Base-by-base conservation (phyloP, 2,797 vertebrate genomes). In the Tinamus major region DNA sequence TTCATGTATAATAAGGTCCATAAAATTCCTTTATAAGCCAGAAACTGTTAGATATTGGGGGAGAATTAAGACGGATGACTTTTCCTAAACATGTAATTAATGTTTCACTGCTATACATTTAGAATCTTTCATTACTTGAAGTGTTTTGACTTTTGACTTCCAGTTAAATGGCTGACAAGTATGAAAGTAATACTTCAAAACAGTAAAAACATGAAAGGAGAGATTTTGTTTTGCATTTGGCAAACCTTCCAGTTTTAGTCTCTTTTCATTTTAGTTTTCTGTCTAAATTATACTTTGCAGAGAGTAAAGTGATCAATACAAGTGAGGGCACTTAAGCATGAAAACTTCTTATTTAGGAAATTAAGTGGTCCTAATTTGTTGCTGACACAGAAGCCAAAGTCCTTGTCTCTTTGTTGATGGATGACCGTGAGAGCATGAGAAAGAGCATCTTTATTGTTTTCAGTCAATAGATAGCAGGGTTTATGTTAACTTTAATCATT, bases 61-160 rank as follows among this genome's bases (percentile, higher is more conserved):
- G 26, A 26, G 68, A 31, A 92, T 94, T 65, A 58, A 78, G 59
- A 68, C 17, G 83, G 86, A 14, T 55, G 51, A 59, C 18, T 58
- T 93, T 90, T 88, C 58, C 65, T 39, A 68, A 80, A 75, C n/a
- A 46, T 39, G 42, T 51, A 77, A 74, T 85, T 95, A 68, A 4
- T 46, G 9, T 85, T 89, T 91, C 6, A 3, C 53, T 92, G 62
- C 20, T 92, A 39, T 29, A 31, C 49, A 65, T 41, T 76, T 68
- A 72, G 71, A 80, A 48, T 68, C 41, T 87, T 59, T 71, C 62
- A 35, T 33, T 89, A 68, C 51, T 29, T 72, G 24, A 88, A 18
- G 2, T 17, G n/a, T 68, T 4, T 1, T 1, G 8, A 3, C 20
- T 21, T 59, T 84, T 62, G 12, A 82, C 13, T 87, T 87, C 20